Evolutionary conservation across 2,888 invertebrate species (phyloP), one percentile per base, ranked within the genome.

Genomic region (Dasysyrphus albostriatus): DNA sequence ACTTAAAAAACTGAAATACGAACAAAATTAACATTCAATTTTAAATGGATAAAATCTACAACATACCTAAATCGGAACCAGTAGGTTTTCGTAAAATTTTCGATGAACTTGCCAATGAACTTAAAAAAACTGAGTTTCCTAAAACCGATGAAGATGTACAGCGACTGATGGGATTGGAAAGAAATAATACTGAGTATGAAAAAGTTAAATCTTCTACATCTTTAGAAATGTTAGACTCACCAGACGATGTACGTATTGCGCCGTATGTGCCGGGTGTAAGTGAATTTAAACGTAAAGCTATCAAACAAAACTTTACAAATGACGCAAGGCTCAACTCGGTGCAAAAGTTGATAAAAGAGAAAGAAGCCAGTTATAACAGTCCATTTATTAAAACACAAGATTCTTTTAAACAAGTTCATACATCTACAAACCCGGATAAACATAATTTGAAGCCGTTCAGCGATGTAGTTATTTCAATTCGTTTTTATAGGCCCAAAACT

Each of bases 401-500:
- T 63, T 88, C 67, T 1, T 88, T 59, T n/a, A 78, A 78, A 54
- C 84, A 83, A 51, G 73, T 75, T 0, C 69, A 82, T 5, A 69
- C 49, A 2, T 14, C 83, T 5, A 29, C 29, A 14, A 49, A 75
- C 1, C 14, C 58, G 0, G 56, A 78, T 9, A 88, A 88, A 42
- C 89, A 88, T 9, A 89, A 90, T 82, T 80, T 91, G 42, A 59
- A 84, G 19, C 92, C 93, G 14, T 92, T 91, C 12, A 88, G 91
- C 19, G 93, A 94, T 70, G 88, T 93, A 5, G 88, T 94, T 24
- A 88, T 94, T 14, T 92, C 90, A 7, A 89, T 94, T 19, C 92
- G 94, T 37, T 89, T 94, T n/a, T 94, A 94, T 88, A 90, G 93
- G 34, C 94, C 94, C 3, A 93, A 93, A 54, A 88, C 90, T 5